These are phyloP conservation scores for Pelecanus crispus DNA, from an alignment of 2,113 vertebrate genomes.

Conservation along the genomic window DNA sequence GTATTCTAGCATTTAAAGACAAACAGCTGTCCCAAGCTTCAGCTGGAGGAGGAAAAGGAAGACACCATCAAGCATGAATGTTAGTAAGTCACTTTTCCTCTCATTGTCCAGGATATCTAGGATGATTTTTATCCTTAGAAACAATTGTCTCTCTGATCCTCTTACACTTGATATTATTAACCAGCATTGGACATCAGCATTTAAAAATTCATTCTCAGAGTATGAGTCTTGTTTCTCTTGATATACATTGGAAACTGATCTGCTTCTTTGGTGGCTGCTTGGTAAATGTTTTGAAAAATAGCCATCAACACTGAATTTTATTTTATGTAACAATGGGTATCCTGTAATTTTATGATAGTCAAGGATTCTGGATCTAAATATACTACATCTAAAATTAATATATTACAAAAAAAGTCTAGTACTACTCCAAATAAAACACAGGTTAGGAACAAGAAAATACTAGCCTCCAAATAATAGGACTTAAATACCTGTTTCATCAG, in stretches of 20 bases:
- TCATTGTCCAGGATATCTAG: constrained; percentile 14
- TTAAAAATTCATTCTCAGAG: neutral
- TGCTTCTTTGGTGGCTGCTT: neutral
- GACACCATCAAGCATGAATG: neutral
- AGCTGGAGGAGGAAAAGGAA: constrained; percentile 47
- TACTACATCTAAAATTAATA: constrained; percentile 38
- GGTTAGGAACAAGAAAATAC: constrained; percentile 60
- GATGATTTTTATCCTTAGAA: constrained; percentile 6
- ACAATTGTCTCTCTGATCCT: neutral
- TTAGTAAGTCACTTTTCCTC: constrained; percentile 46
- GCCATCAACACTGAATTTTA: neutral
- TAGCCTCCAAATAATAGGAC: constrained; percentile 62
- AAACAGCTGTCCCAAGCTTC: constrained; percentile 41
- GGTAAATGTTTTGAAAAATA: neutral
- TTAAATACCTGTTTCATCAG: constrained; percentile 61
- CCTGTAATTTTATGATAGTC: neutral
- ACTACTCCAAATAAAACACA: constrained; percentile 48
- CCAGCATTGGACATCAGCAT: neutral
- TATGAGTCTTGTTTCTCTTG: neutral
- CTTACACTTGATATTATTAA: neutral
- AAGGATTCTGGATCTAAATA: constrained; percentile 6
- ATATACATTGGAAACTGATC: neutral
- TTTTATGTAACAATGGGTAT: neutral
- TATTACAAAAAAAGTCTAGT: constrained; percentile 16
- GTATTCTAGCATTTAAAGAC: constrained; percentile 4